Evolutionary conservation across 2,113 vertebrate species (phyloP).

Genomic region (Gopherus flavomarginatus): DNA sequence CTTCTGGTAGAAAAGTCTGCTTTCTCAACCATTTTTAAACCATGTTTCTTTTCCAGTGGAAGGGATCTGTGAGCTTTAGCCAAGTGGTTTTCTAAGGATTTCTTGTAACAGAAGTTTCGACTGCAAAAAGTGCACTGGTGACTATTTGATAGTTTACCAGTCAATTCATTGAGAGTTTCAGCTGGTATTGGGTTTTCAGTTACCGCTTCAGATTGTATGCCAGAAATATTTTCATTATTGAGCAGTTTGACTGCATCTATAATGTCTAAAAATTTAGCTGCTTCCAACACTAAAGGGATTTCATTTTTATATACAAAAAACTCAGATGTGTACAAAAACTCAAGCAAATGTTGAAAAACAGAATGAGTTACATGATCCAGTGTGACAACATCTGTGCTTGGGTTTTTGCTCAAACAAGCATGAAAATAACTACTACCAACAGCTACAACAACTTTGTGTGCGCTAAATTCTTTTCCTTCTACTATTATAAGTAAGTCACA

Average conservation of each 20-base stretch:
- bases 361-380: conserved; percentile 93
- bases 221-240: conserved; percentile 77
- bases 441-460: conserved; percentile 95
- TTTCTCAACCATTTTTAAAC: conserved; percentile 79
- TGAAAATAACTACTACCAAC: conserved; percentile 98
- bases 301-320: conserved; percentile 89
- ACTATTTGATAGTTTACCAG: conserved; percentile 70
- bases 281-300: conserved; percentile 88
- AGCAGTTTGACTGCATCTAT: conserved; percentile 93
- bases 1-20: conserved; percentile 77
- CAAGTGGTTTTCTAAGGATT: conserved; percentile 85
- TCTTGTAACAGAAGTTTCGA: conserved; percentile 83
- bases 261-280: conserved; percentile 95
- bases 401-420: conserved; percentile 92
- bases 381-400: conserved; percentile 83
- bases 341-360: conserved; percentile 91
- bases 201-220: conserved; percentile 63
- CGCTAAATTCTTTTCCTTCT: conserved; percentile 88
- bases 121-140: conserved; percentile 81
- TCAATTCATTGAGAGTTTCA: conserved; percentile 72
- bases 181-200: conserved; percentile 46
- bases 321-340: conserved; percentile 94
- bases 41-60: conserved; percentile 69
- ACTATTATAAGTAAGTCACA: conserved; percentile 93
- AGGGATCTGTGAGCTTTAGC: conserved; percentile 78